Conservation (phyloP, 2,797 vertebrate species). For the Lacerta viridis region DNA sequence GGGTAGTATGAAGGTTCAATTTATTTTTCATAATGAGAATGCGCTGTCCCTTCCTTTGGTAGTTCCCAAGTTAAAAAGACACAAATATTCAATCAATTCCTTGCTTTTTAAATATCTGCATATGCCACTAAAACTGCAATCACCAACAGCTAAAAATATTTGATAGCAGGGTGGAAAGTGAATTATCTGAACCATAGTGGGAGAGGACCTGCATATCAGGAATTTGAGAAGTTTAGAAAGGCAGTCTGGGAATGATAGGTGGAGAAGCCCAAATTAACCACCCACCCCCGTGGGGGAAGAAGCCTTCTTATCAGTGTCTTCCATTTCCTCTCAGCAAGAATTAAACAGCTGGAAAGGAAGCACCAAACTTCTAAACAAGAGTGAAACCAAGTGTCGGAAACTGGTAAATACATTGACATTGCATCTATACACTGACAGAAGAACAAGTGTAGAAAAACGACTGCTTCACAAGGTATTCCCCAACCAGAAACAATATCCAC, state of each 20-base stretch:
- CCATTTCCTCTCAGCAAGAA: not conserved
- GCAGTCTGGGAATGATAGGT: not conserved
- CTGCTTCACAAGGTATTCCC: not conserved
- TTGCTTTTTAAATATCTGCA: not conserved
- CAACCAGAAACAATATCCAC: not conserved
- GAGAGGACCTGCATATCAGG: not conserved
- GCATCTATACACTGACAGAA: not conserved
- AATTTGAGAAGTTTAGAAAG: not conserved
- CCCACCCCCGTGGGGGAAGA: no score
- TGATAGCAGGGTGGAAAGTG: not conserved
- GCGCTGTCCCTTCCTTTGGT: not conserved
- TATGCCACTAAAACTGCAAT: not conserved
- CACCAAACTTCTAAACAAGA: not conserved
- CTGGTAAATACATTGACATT: not conserved
- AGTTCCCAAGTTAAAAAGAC: not conserved
- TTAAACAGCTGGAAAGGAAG: not conserved
- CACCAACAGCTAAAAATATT: not conserved
- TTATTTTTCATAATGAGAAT: not conserved
- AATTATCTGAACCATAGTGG: no score
- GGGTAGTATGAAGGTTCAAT: not conserved
- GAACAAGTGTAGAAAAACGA: not conserved
- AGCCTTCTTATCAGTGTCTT: no score
- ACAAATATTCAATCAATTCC: not conserved
- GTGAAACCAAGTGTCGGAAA: not conserved
- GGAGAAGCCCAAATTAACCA: no score